Base-by-base conservation (phyloP, 2,113 vertebrate genomes). In the Epinephelus cyanopodus region DNA sequence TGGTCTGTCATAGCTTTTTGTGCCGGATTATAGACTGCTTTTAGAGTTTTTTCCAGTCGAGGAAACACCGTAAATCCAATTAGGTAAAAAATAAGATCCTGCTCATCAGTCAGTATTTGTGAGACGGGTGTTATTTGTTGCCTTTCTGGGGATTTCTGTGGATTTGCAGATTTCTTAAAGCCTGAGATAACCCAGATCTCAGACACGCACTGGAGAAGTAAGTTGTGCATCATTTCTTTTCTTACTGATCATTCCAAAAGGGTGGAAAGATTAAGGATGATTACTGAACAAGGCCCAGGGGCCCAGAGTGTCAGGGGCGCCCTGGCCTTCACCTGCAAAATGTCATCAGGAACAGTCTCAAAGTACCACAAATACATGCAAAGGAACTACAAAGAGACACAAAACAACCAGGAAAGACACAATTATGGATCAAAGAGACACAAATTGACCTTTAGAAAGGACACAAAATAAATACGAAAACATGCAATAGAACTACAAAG, bases 11-110 rank as follows among this genome's bases (percentile, higher is more conserved):
- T 42, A 50, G 84, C 74, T 53, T 68, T 86, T 45, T 73, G 33
- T 69, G 74, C 9, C 3, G 18, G 79, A 82, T 87, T 83, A 81
- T 57, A 5, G 39, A 52, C 37, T 27, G 62, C 48, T 79, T 83
- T 85, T 21, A 63, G 27, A 71, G 37, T 4, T n/a, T 77, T 57
- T 45, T 81, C 57, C 85, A 84, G n/a, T 50, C 1, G 13, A 76
- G 56, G 57, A 74, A 50, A 74, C 68, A 17, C 33, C 42, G 9
- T 62, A 72, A 84, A 81, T 86, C 58, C 57, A 74, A 56, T 81
- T 74, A 65, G 4, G 56, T 21, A 0, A 60, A 72, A 61, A 71
- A 48, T 6, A 33, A 68, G 17, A 39, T 21, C 29, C 50, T 33
- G 10, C 60, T 72, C 72, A 37, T 80, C 60, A 85, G 47, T 67